A percentile compares a stretch with the other conserved stretches of the same genome.
Evolutionary conservation across 2,113 vertebrate genomes (phyloP).

Genomic region (Vulpes lagopus): DNA sequence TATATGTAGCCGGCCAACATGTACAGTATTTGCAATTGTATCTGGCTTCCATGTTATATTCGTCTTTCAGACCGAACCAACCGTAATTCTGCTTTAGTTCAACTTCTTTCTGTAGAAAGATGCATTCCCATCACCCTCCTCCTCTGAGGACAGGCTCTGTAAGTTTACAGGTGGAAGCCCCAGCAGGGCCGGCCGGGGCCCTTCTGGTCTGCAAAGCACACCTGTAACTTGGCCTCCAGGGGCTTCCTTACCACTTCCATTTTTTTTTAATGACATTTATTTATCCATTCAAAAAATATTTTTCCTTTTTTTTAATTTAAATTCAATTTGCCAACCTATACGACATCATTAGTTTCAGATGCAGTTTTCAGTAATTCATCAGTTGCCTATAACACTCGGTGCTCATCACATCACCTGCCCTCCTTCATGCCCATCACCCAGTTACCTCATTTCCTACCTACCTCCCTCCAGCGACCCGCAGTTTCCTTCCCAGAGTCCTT

Average conservation of each 20-base stretch:
- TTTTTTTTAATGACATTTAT: too few species aligned
- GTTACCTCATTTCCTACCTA: too few species aligned
- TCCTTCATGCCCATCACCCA: too few species aligned
- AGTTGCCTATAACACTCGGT: too few species aligned
- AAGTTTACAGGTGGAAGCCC: neutral
- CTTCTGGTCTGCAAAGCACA: neutral
- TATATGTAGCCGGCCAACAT: neutral
- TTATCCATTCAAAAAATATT: too few species aligned
- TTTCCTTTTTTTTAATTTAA: too few species aligned
- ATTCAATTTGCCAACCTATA: too few species aligned
- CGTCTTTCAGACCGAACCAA: neutral
- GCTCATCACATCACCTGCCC: too few species aligned
- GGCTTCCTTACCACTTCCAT: neutral
- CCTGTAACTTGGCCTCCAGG: neutral
- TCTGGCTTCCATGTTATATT: neutral
- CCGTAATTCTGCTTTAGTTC: neutral
- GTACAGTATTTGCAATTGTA: neutral
- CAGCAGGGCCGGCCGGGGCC: neutral
- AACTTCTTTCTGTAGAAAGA: neutral
- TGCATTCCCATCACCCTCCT: neutral
- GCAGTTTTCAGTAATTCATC: too few species aligned
- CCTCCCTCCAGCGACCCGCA: too few species aligned
- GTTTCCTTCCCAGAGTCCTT: neutral
- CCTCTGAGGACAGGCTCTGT: neutral
- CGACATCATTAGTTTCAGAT: too few species aligned